Evolutionary conservation across 2,888 invertebrate species (phyloP).

Genomic region (Caenorhabditis panamensis): DNA sequence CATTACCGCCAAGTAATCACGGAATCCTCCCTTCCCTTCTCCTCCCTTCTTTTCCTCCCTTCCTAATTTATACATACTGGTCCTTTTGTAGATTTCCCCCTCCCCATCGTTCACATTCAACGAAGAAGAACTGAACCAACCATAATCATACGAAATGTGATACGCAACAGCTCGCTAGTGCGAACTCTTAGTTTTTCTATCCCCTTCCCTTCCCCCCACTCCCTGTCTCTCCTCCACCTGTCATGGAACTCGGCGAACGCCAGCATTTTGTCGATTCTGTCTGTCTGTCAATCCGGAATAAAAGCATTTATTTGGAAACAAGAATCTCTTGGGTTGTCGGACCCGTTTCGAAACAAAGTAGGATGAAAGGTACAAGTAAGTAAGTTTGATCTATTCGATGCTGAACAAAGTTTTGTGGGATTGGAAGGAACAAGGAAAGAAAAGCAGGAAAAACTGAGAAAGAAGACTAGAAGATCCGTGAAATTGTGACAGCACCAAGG

Average conservation of each 20-base stretch:
- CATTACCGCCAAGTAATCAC: background rate
- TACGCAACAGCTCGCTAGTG: conserved; percentile 50
- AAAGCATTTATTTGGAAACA: conserved; percentile 43
- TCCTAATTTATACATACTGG: conserved; percentile 47
- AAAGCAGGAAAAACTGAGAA: conserved; percentile 14
- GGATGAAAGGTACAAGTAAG: conserved; percentile 12
- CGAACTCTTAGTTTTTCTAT: conserved; percentile 32
- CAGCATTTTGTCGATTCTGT: conserved; percentile 33
- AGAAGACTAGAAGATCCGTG: too few species aligned
- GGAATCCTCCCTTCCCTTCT: background rate
- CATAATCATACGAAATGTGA: conserved; percentile 25
- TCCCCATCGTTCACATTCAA: too few species aligned
- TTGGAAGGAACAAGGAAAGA: conserved; percentile 17
- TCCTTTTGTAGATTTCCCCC: conserved; percentile 24
- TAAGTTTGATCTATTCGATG: conserved; percentile 35
- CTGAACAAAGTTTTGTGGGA: background rate
- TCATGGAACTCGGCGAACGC: conserved; percentile 3
- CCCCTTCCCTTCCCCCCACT: background rate
- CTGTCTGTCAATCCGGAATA: conserved; percentile 29
- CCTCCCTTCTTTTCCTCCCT: background rate
- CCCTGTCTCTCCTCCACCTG: background rate
- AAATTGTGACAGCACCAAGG: background rate
- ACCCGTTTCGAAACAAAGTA: too few species aligned
- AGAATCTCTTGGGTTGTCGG: conserved; percentile 8
- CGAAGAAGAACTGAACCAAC: conserved; percentile 3